Percentiles rank a stretch among this genome's conserved stretches.
phyloP scores from a whole-genome alignment of 1,140 invertebrate genomes.

The Drosophila pseudoananassae region DNA sequence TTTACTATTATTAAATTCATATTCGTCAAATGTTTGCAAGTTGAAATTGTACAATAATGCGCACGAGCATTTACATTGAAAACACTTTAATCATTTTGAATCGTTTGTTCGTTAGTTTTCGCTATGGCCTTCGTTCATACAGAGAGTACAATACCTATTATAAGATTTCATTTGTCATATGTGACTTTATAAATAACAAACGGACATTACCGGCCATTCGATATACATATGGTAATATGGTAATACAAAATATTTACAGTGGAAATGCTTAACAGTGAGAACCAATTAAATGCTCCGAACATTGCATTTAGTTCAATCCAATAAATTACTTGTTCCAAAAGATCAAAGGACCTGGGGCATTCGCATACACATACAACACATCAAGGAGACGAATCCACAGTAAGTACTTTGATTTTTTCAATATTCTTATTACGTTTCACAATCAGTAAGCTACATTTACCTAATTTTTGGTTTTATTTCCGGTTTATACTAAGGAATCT shows the following conservation, averaged over 20 bases:
- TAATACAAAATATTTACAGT: conserved; percentile 77
- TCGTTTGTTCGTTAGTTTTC: conserved; percentile 30
- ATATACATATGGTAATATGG: conserved; percentile 43
- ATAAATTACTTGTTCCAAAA: conserved; percentile 12
- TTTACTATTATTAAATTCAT: conserved; percentile 70
- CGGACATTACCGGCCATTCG: conserved; percentile 50
- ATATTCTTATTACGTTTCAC: conserved; percentile 18
- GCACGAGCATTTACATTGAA: conserved; percentile 72
- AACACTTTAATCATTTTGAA: conserved; percentile 56
- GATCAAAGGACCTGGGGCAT: conserved; percentile 29
- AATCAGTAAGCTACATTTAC: conserved; percentile 28
- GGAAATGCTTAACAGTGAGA: conserved; percentile 73
- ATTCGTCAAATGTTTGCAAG: conserved; percentile 74
- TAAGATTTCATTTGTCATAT: conserved; percentile 40
- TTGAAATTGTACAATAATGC: conserved; percentile 70
- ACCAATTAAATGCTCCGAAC: conserved; percentile 44
- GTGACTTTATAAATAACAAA: conserved; percentile 61
- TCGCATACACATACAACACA: conserved; percentile 63
- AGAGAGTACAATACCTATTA: conserved; percentile 60
- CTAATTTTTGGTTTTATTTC: conserved; percentile 15
- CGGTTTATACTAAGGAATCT: conserved; percentile 60
- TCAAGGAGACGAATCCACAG: conserved; percentile 47
- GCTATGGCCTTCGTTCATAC: conserved; percentile 7
- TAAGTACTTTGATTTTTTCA: conserved; percentile 22
- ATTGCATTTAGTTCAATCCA: conserved; percentile 1